Percentiles rank a stretch among this genome's conserved stretches.
These are phyloP conservation scores for Halocynthia roretzi DNA, from an alignment of 23 tunicate species.

Conservation along the genomic window DNA sequence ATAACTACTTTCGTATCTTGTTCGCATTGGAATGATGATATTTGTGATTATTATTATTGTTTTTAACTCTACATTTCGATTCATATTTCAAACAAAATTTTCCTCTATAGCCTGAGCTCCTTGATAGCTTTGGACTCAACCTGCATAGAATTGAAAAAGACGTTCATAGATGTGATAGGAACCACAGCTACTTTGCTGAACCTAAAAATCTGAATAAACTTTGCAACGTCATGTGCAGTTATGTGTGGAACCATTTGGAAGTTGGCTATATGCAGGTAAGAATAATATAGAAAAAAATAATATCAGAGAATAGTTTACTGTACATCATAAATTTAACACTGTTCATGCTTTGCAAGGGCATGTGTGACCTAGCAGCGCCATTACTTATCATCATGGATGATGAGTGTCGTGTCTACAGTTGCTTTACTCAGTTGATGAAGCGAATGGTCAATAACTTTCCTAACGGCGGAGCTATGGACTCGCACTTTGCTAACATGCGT, in stretches of 20 bases:
- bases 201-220: conserved; percentile 53
- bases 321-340: neutral
- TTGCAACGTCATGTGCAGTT: conserved; percentile 77
- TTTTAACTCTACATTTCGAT: too few relatives aligned
- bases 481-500: conserved; percentile 67
- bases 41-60: too few relatives aligned
- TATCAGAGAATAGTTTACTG: neutral
- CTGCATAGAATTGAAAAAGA: conserved; percentile 87
- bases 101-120: conserved; percentile 25
- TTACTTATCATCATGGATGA: conserved; percentile 68
- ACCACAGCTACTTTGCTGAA: conserved; percentile 67
- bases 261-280: conserved; percentile 83
- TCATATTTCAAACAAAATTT: neutral
- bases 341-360: conserved; percentile 42
- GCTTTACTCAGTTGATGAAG: conserved; percentile 61
- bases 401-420: conserved; percentile 63
- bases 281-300: too few relatives aligned
- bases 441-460: conserved; percentile 69
- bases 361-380: conserved; percentile 97
- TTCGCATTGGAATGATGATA: too few relatives aligned
- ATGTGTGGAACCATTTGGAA: conserved; percentile 77
- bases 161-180: conserved; percentile 84
- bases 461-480: conserved; percentile 80
- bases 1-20: too few relatives aligned
- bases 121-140: conserved; percentile 59